Evolutionary conservation across 1,140 invertebrate species (phyloP).

Genomic region (Euwallacea fornicatus): DNA sequence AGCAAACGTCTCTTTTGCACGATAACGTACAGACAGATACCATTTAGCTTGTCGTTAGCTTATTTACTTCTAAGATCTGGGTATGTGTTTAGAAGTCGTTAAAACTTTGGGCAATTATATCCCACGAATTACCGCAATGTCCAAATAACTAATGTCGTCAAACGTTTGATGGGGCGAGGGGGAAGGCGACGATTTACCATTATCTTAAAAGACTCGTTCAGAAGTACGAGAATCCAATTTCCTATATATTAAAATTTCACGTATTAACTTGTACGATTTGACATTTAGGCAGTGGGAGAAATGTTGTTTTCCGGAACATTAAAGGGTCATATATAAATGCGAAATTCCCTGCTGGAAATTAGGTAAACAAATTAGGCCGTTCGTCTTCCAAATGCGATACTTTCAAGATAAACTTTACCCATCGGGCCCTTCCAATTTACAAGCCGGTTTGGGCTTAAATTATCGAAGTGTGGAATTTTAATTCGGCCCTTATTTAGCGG

Average conservation of each 20-base stretch:
- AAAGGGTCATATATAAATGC: not conserved
- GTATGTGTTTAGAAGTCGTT: conserved; percentile 27
- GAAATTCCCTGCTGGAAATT: not conserved
- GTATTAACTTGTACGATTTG: not conserved
- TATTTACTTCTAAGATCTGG: conserved; percentile 10
- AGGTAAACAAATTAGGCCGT: conserved; percentile 21
- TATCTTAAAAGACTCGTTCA: too few relatives aligned
- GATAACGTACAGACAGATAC: conserved; percentile 30
- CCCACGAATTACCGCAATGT: not conserved
- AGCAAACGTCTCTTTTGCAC: conserved; percentile 17
- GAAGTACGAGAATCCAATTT: not conserved
- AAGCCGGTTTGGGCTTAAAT: conserved; percentile 17
- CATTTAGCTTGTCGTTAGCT: conserved; percentile 13
- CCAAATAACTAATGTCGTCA: not conserved
- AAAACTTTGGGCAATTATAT: conserved; percentile 1
- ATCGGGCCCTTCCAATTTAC: conserved; percentile 21
- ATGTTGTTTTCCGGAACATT: not conserved
- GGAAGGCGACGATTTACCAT: too few relatives aligned
- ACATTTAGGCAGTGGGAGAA: not conserved
- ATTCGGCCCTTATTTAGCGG: conserved; percentile 31
- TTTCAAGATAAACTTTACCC: conserved; percentile 26
- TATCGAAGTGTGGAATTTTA: conserved; percentile 39
- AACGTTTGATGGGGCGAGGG: not conserved
- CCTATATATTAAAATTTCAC: not conserved
- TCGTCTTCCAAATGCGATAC: conserved; percentile 15